Evolutionary conservation across 2,797 vertebrate species (phyloP), one percentile per base, ranked within the genome.

Genomic region (Liasis olivaceus): DNA sequence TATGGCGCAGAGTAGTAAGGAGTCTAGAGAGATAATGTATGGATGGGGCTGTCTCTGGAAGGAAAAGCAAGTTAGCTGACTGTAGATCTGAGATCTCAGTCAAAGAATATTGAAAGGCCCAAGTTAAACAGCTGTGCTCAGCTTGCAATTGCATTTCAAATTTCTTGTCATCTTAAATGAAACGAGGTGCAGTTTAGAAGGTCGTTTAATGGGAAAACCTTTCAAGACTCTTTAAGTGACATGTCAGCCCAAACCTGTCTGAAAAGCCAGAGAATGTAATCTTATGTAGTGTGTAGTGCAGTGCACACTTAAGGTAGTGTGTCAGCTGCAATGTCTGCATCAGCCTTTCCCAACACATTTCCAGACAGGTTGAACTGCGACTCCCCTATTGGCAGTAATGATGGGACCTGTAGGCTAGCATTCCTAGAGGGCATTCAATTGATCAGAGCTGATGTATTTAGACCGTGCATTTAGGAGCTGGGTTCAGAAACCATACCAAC

Each of bases 1-100:
- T 94, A 64, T 97, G 95, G 93, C 81, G 96, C 93, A 85, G 89
- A 69, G 51, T 87, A 24, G 64, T 60, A 89, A 11, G 81, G 90
- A 87, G 36, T 94, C 86, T n/a, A 87, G 86, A 60, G 28, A 94
- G 90, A 28, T 72, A 81, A 92, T 92, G 17, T 84, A 94, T 93
- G 90, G 91, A 93, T 89, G 60, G 47, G 69, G 66, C 1, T 36
- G 11, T 89, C 47, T 91, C 91, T 94, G 58, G 91, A 91, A 96
- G 84, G 84, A 42, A 31, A 91, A 47, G 90, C 36, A 93, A 89
- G 24, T 96, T 47, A 81, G 36, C 9, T 93, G 91, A 93, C 93
- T 88, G 54, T 63, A 93, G 85, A 64, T 13, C 85, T 91, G 14
- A 88, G 93, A 91, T 90, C 91, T 72, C 92, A 2, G 56, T 64